These are phyloP conservation scores for Tromatobia lineatoria DNA, from an alignment of 2,888 invertebrate species.

Conservation along the genomic window DNA sequence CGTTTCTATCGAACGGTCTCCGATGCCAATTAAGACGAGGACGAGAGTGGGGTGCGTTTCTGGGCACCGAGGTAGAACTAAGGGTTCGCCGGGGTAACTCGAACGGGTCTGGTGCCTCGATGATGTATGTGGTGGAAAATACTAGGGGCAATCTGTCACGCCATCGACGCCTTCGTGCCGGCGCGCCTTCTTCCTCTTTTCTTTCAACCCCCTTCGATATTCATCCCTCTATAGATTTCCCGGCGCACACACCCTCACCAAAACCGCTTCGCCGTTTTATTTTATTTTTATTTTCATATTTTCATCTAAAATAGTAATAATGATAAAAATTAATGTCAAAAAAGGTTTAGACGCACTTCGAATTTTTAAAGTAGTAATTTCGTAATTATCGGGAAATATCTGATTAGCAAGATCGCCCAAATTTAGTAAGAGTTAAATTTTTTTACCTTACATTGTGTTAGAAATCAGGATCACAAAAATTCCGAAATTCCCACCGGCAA, in stretches of 20 bases:
- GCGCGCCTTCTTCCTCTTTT: constrained; percentile 65
- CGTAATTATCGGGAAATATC: too few relatives aligned
- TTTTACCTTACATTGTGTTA: too few relatives aligned
- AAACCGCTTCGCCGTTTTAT: not conserved
- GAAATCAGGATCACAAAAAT: too few relatives aligned
- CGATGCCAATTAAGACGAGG: constrained; percentile 81
- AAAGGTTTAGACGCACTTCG: too few relatives aligned
- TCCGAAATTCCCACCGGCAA: too few relatives aligned
- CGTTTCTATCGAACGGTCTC: constrained; percentile 58
- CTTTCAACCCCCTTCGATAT: constrained; percentile 57
- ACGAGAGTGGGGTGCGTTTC: constrained; percentile 76
- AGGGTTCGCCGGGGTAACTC: constrained; percentile 73
- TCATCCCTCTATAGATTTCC: constrained; percentile 61
- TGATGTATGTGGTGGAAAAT: constrained; percentile 85
- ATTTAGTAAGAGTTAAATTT: too few relatives aligned
- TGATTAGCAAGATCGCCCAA: too few relatives aligned
- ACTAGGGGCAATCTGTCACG: constrained; percentile 84
- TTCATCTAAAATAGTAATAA: too few relatives aligned
- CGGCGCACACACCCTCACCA: constrained; percentile 21
- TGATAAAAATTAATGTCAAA: too few relatives aligned
- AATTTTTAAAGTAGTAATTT: too few relatives aligned
- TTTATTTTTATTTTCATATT: not conserved
- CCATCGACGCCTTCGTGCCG: constrained; percentile 82
- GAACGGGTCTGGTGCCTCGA: constrained; percentile 71
- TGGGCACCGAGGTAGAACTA: constrained; percentile 82